Evolutionary conservation across 2,888 invertebrate genomes (phyloP), one percentile per base, ranked within the genome.

Genomic region (Anoncus sp.): DNA sequence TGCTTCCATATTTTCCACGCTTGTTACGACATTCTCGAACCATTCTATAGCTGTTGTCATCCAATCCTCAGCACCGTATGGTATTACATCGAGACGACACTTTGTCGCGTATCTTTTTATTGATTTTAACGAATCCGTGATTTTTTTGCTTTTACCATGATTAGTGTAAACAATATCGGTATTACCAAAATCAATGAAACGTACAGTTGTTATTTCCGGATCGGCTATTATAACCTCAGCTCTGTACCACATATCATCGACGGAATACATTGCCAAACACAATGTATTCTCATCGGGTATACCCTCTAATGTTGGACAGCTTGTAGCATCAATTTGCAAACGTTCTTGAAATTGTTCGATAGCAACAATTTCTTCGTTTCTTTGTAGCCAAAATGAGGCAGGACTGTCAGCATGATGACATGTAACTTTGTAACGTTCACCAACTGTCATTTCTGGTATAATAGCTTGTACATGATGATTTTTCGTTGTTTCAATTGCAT

Each of bases 191-290:
- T 97, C 97, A 14, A 96, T 93, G 84, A 96, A 96, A 38, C 96
- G 93, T 1, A 96, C 94, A 0, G 96, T 96, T 10, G 95, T 96
- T 45, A 96, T 94, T 80, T 96, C 96, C 6, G 94, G 92, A 80
- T 95, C 95, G 0, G 95, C 94, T 87, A 97, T 97, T 47, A 98
- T 93, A 9, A 99, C 95, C 87, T 95, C 95, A 0, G 98, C 98
- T 74, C 99, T 94, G 90, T 99, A 99, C 98, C 99, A 99, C 80
- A 94, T 94, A 47, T 96, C 95, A 87, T 98, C 97, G 1, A 94
- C 95, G 0, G 95, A 94, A 89, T 97, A 98, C 86, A 96, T 95
- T 0, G 98, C 98, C 59, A 95, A 92, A 84, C 96, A 96, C 0
- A 94, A 86, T 0, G 94, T 93, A 7, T 95, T 95, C 71, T 94